Conservation (phyloP, 1,140 invertebrate species). For the Solen grandis region DNA sequence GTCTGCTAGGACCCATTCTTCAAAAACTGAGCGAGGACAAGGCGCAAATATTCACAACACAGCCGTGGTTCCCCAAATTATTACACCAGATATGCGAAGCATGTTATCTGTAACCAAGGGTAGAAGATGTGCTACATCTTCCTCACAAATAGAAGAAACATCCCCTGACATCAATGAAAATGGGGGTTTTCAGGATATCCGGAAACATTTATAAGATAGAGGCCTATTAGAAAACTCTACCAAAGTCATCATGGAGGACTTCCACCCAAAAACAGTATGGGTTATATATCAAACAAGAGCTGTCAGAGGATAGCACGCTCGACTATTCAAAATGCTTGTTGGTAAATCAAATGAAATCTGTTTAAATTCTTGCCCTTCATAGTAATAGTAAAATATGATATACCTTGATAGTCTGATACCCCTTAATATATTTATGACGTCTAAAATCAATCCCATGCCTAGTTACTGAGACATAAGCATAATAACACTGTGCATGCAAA, state of each 20-base stretch:
- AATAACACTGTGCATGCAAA: too few species aligned
- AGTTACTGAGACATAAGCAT: too few species aligned
- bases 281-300: too few species aligned
- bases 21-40: constrained; percentile 54
- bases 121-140: not conserved
- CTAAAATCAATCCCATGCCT: too few species aligned
- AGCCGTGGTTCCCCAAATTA: constrained; percentile 51
- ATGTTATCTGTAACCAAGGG: constrained; percentile 24
- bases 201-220: constrained; percentile 9
- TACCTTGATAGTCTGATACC: too few species aligned
- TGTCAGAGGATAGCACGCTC: too few species aligned
- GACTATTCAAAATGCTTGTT: too few species aligned
- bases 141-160: not conserved
- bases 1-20: constrained; percentile 23
- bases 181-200: constrained; percentile 37
- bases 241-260: constrained; percentile 44
- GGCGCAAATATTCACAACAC: constrained; percentile 53
- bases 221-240: constrained; percentile 5
- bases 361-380: too few species aligned
- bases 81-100: constrained; percentile 16
- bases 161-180: not conserved
- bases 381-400: too few species aligned
- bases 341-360: too few species aligned
- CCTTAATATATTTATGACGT: too few species aligned
- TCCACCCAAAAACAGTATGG: constrained; percentile 37